Percentiles rank a stretch among this genome's conserved stretches.
Conservation (phyloP, 2,888 invertebrate species). For the Cephus runcator region DNA sequence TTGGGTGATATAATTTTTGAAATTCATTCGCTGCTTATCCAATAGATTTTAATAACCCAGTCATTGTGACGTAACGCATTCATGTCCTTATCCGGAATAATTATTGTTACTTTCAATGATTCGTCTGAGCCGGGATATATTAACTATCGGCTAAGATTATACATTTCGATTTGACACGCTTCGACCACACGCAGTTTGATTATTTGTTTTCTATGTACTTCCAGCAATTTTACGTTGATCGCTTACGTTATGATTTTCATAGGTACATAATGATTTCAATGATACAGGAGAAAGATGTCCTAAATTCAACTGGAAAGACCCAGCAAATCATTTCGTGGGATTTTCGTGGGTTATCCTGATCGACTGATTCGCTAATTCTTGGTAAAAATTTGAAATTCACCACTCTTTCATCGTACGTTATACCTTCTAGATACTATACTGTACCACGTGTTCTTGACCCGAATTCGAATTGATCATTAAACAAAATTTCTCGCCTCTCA, state of each 20-base stretch:
- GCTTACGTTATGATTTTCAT: not conserved
- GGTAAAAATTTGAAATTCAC: not conserved
- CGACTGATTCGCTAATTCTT: not conserved
- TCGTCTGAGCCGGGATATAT: not conserved
- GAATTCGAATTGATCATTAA: not conserved
- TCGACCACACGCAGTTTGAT: not conserved
- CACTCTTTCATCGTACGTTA: not conserved
- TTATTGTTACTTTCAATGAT: not conserved
- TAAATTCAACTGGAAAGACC: not conserved
- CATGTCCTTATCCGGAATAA: not conserved
- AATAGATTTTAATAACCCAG: not conserved
- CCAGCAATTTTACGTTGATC: not conserved
- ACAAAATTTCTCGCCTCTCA: not conserved
- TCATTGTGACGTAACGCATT: not conserved
- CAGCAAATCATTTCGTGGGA: not conserved
- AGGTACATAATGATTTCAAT: not conserved
- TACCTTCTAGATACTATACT: not conserved
- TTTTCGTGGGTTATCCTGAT: not conserved
- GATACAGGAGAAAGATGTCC: not conserved
- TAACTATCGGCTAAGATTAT: not conserved
- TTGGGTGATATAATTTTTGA: not conserved
- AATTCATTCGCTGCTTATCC: not conserved
- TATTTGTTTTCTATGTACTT: not conserved
- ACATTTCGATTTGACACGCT: not conserved
- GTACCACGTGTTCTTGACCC: not conserved